A percentile compares a stretch with the other conserved stretches of the same genome.
These are phyloP conservation scores for Halcyon smyrnensis DNA, from an alignment of 2,797 vertebrate genomes.

Conservation along the genomic window DNA sequence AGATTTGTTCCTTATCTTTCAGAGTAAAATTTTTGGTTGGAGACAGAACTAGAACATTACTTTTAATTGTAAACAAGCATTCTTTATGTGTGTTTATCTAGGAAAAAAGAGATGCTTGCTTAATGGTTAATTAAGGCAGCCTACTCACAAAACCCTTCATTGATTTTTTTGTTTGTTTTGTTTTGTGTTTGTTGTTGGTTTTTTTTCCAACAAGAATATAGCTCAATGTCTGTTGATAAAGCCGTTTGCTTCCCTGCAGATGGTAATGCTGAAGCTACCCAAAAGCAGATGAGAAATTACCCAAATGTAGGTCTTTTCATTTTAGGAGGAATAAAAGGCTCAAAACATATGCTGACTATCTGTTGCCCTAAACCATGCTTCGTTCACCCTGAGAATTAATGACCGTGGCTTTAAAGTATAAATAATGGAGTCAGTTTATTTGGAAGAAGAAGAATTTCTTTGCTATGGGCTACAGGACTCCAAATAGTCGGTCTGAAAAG, in stretches of 20 bases:
- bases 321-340: neutral
- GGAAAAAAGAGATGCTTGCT: neutral
- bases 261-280: neutral
- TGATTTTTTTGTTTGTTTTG: neutral
- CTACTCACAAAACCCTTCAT: constrained; percentile 24
- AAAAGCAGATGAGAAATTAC: neutral
- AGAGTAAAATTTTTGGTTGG: neutral
- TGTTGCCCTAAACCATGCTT: neutral
- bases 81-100: neutral
- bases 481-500: constrained; percentile 32
- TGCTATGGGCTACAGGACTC: neutral
- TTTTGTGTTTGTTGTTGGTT: neutral
- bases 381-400: neutral
- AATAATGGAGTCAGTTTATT: neutral
- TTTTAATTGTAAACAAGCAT: neutral
- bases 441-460: neutral
- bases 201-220: neutral
- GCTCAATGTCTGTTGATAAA: constrained; percentile 7
- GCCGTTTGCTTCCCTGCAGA: constrained; percentile 21
- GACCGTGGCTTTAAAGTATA: neutral
- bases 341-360: constrained; percentile 13
- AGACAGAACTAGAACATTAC: neutral
- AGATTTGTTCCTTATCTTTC: neutral
- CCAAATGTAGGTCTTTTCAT: neutral
- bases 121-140: neutral